Conservation (phyloP, 2,888 invertebrate species). For the Antheraea assamensis region DNA sequence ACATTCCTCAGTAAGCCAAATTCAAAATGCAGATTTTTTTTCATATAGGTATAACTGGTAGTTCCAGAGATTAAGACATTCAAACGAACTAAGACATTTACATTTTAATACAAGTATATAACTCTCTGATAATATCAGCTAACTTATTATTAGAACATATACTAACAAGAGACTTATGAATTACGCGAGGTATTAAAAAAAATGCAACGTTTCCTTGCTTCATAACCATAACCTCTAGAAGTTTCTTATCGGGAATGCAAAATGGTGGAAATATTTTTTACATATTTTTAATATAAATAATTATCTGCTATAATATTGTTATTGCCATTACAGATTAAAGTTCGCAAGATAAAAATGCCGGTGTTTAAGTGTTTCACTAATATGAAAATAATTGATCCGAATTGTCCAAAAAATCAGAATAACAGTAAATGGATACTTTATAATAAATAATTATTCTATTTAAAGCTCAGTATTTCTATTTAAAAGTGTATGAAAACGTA, state of each 20-base stretch:
- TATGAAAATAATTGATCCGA: neutral
- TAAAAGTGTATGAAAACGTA: neutral
- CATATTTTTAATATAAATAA: neutral
- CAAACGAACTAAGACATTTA: neutral
- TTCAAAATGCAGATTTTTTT: too few species aligned
- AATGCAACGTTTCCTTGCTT: neutral
- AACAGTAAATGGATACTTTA: neutral
- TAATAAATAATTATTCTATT: neutral
- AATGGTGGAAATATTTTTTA: neutral
- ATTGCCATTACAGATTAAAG: neutral
- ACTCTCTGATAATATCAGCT: neutral
- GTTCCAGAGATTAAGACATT: too few species aligned
- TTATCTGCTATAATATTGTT: neutral
- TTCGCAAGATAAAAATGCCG: neutral
- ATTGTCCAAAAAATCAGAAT: neutral
- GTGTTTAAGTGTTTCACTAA: neutral
- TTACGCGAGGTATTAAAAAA: neutral
- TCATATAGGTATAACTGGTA: too few species aligned
- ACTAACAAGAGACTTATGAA: neutral
- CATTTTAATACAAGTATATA: neutral
- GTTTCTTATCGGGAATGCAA: neutral
- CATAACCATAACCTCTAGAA: neutral
- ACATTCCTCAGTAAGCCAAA: too few species aligned
- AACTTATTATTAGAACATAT: neutral
- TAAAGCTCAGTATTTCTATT: neutral